Evolutionary conservation across 2,797 vertebrate species (phyloP), one percentile per base, ranked within the genome.

Genomic region (Siniperca undulata): DNA sequence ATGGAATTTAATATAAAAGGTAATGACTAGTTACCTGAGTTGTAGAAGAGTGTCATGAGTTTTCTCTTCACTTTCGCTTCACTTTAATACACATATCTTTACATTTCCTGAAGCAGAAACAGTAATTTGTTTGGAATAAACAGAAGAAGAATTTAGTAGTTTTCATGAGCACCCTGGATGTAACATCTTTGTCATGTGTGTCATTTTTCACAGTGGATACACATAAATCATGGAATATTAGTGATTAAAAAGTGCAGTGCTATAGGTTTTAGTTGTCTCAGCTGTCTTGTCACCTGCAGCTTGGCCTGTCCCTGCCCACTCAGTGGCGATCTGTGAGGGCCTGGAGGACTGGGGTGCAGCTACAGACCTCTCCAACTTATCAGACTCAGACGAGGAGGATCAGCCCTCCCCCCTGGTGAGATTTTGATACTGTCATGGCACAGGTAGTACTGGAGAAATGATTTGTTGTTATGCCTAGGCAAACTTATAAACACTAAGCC

Each of bases 331-430:
- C 82, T 96, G 97, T 12, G 97, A 97, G 77, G 96, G 96, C 22
- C 93, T 96, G 81, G 96, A 97, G 78, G 96, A 97, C 90, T 97
- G 97, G 97, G 94, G 90, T 0, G 95, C 66, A 2, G 82, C 96
- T 7, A 96, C 96, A 73, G 96, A 97, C 88, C 95, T 96, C 27
- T 97, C 96, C 79, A 95, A 95, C 92, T 92, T 95, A 77, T 97
- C 97, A 0, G 97, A 97, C 92, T 97, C 96, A 0, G 97, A 98
- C 11, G 97, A 98, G 74, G 97, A 97, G 0, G 97, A 98, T 14
- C 96, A 97, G 0, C 96, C 93, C 0, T 55, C 87, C 53, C 95
- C 96, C 7, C 92, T 98, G 96, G 98, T 99, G 89, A 95, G 96
- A 81, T 66, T 69, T 60, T 30, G 30, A 50, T 50, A 13, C 11